A percentile compares a stretch with the other conserved stretches of the same genome.
Evolutionary conservation across 2,113 vertebrate species (phyloP).

Genomic region (Acrocephalus arundinaceus): DNA sequence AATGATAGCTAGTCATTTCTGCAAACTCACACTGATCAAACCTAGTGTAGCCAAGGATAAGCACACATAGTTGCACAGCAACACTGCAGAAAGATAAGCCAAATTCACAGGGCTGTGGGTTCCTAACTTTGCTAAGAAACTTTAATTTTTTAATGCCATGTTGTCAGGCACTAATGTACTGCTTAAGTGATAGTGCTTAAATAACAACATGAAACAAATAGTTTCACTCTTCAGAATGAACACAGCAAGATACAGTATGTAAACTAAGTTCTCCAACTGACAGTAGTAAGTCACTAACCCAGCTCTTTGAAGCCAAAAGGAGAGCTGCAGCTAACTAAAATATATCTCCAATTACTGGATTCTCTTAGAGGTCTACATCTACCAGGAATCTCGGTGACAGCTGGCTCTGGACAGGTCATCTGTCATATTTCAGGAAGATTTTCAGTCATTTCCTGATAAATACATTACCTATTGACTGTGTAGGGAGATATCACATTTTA

Average conservation of each 20-base stretch:
- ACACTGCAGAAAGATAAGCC: not conserved
- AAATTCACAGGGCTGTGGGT: not conserved
- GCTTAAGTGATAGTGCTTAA: not conserved
- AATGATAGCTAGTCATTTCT: not conserved
- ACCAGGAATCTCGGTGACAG: not conserved
- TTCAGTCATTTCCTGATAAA: conserved; percentile 38
- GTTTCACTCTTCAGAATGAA: not conserved
- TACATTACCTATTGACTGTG: not conserved
- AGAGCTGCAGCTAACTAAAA: not conserved
- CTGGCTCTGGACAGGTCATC: not conserved
- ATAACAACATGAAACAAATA: not conserved
- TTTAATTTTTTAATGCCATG: not conserved
- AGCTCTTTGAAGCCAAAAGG: not conserved
- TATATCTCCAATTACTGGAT: not conserved
- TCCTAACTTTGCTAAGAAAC: not conserved
- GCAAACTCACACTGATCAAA: not conserved
- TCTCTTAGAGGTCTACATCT: not conserved
- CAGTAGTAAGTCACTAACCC: not conserved
- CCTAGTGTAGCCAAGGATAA: not conserved
- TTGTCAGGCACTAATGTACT: not conserved
- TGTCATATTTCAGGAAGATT: not conserved
- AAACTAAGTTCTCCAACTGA: not conserved
- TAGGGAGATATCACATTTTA: conserved; percentile 23
- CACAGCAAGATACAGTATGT: not conserved
- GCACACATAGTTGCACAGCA: not conserved